Evolutionary conservation across 1,140 invertebrate species (phyloP), one percentile per base, ranked within the genome.

Genomic region (Macrobrachium rosenbergii): DNA sequence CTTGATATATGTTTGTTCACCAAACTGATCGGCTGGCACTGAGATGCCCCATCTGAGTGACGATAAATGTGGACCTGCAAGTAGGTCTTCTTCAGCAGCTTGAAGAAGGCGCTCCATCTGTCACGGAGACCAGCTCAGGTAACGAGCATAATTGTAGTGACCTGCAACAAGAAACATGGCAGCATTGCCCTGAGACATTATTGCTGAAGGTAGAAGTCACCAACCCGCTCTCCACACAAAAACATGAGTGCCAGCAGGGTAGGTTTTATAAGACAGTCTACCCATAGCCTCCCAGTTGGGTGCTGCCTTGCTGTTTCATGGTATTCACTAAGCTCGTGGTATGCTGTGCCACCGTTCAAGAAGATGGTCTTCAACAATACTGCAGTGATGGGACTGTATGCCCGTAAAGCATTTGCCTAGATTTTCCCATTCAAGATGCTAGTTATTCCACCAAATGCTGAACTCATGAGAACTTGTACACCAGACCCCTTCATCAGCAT

Each of bases 341-440:
- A 60, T 43, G n/a, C 16, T n/a, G n/a, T n/a, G n/a, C n/a, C n/a
- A n/a, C n/a, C n/a, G n/a, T n/a, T n/a, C n/a, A n/a, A n/a, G n/a
- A n/a, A n/a, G n/a, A n/a, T n/a, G 2, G 19, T 16, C 7, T 23
- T n/a, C n/a, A n/a, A n/a, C 59, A 80, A 16, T 21, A 63, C 59
- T 7, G 60, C 19, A 62, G 63, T 80, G 60, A 80, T 28, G 78
- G 63, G 78, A 63, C 21, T 11, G 76, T 78, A 59, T 78, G 59
- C 78, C 59, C 21, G 60, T 59, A 80, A 59, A 62, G 78, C 59
- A 80, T 80, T 80, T 17, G 78, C 63, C 78, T 11, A 80, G 5
- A 59, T 21, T 59, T 79, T 79, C 52, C 77, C 77, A 23, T 79
- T 79, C 45, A 79, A n/a, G 52, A n/a, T 79, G 59, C 28, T 79